phyloP scores from a whole-genome alignment of 2,888 invertebrate genomes.

The Epiblema foenella region DNA sequence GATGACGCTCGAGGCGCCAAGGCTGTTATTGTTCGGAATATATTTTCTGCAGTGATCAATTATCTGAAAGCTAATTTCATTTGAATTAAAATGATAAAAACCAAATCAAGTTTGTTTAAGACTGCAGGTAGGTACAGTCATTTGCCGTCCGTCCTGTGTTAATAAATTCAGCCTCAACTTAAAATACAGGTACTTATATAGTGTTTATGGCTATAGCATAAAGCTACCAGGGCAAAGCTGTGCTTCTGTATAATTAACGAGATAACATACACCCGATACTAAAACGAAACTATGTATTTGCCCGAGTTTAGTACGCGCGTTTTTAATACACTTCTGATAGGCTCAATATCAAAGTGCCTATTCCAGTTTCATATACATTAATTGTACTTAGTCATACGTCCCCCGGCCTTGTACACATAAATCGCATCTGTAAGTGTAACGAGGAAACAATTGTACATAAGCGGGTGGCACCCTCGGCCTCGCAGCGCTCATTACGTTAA shows the following conservation, averaged over 20 bases:
- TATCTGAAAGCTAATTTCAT: background rate
- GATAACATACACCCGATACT: no score
- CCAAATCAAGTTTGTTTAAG: background rate
- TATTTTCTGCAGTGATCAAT: constrained; percentile 48
- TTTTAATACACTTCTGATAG: constrained; percentile 12
- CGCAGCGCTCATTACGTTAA: constrained; percentile 82
- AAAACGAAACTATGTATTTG: no score
- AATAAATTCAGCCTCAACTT: no score
- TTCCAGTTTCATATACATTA: constrained; percentile 10
- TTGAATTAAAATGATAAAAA: background rate
- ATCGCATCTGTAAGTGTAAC: constrained; percentile 34
- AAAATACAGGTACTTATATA: no score
- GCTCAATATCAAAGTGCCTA: background rate
- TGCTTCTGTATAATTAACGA: no score
- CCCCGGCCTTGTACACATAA: constrained; percentile 28
- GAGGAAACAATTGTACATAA: constrained; percentile 56
- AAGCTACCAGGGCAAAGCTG: no score
- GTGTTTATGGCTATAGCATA: no score
- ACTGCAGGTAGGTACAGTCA: background rate
- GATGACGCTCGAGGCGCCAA: constrained; percentile 71
- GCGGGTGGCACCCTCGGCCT: constrained; percentile 64
- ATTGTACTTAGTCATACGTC: constrained; percentile 16
- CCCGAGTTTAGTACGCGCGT: no score
- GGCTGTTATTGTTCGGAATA: constrained; percentile 63
- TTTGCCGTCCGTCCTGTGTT: background rate